Conservation (phyloP, 2,113 vertebrate species). For the Xiphias gladius region DNA sequence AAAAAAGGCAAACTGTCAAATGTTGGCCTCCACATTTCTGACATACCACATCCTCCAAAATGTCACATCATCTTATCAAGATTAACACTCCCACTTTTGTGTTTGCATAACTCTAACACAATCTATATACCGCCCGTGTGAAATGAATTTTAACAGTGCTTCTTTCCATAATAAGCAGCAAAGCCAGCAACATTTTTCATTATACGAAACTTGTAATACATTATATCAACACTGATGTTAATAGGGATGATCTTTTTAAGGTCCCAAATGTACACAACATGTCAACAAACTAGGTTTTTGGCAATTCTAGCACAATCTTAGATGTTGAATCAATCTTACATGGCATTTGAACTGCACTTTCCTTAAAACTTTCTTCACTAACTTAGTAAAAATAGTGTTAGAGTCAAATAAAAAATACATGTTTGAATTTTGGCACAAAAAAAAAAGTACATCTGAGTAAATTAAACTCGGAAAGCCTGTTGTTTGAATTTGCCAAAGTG, state of each 20-base stretch:
- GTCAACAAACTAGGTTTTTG: background rate
- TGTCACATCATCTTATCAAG: background rate
- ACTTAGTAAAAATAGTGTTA: background rate
- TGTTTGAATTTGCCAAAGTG: conserved; percentile 7
- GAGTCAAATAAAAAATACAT: background rate
- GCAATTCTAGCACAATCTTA: background rate
- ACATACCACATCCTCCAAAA: background rate
- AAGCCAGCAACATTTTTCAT: background rate
- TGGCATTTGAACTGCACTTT: conserved; percentile 5
- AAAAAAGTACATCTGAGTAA: background rate
- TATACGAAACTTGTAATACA: too few relatives aligned
- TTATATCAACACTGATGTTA: background rate
- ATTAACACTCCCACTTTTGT: background rate
- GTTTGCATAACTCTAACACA: too few relatives aligned
- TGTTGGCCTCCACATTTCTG: background rate
- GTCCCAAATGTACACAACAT: too few relatives aligned
- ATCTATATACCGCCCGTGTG: background rate
- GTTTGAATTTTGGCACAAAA: conserved; percentile 5
- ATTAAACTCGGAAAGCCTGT: background rate
- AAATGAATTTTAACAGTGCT: background rate
- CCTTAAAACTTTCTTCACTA: background rate
- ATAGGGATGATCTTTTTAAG: background rate
- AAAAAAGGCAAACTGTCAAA: background rate
- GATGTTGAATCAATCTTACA: background rate
- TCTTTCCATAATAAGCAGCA: background rate